Percentiles rank a stretch among this genome's conserved stretches.
Conservation (phyloP, 2,888 invertebrate species). For the Dicyrtomina minuta region DNA sequence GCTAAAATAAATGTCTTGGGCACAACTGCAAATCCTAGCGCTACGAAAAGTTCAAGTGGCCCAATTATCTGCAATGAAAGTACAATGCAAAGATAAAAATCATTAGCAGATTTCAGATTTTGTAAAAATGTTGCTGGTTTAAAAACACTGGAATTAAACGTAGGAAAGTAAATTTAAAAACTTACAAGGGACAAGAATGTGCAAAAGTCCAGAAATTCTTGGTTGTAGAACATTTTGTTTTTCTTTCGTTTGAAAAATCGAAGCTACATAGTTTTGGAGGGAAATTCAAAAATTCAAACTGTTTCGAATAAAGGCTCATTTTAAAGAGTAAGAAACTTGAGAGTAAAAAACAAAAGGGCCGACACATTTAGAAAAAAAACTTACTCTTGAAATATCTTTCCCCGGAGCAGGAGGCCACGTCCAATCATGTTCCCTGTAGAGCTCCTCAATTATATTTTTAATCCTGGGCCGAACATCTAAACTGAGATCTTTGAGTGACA, state of each 20-base stretch:
- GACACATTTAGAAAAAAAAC: too few species aligned
- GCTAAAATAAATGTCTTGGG: constrained; percentile 37
- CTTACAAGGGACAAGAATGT: constrained; percentile 32
- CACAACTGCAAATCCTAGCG: constrained; percentile 23
- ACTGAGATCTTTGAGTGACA: constrained; percentile 18
- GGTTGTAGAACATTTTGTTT: constrained; percentile 25
- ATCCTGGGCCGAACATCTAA: constrained; percentile 33
- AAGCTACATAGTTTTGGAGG: constrained; percentile 15
- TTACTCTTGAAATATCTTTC: constrained; percentile 32
- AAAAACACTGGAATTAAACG: not conserved
- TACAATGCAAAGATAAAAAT: not conserved
- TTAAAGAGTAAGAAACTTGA: too few species aligned
- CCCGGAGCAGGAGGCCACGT: constrained; percentile 31
- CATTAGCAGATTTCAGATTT: too few species aligned
- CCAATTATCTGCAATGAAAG: constrained; percentile 35
- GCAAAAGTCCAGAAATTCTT: constrained; percentile 29
- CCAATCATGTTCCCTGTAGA: constrained; percentile 35
- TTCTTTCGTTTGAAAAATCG: constrained; percentile 31
- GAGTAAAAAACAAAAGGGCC: too few species aligned
- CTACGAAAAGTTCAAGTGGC: constrained; percentile 31
- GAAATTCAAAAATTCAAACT: too few species aligned
- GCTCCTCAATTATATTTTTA: constrained; percentile 34
- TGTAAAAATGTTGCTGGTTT: not conserved
- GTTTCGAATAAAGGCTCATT: too few species aligned
- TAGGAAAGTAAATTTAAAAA: too few species aligned